Base-by-base conservation (phyloP, 2,888 invertebrate genomes). In the Hydraecia micacea region DNA sequence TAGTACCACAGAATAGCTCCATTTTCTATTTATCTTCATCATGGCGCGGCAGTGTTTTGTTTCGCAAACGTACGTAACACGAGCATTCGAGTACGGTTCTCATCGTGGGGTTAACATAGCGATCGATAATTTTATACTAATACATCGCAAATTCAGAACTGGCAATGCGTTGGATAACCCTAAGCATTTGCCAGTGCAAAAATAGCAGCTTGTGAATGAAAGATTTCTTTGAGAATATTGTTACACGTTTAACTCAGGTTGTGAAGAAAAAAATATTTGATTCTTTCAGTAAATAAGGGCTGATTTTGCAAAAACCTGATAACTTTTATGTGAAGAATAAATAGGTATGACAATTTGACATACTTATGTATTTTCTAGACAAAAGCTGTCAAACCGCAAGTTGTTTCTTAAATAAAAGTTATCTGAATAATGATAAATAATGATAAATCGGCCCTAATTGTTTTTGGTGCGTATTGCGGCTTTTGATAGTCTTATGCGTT, bases 51-150 rank as follows among this genome's bases (percentile, higher is more conserved):
- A 25, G 9, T 36, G 18, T 75, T 65, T 65, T 55, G 28, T 58
- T 75, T 36, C n/a, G 8, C 13, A 9, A 25, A 21, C 15, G 5
- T 5, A 18, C 18, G 4, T 8, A 52, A 36, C 77, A 60, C 18
- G 36, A 62, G 15, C 15, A 36, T 67, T 49, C 18, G 21, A 21
- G 32, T 55, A 28, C 32, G 13, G n/a, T 28, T 55, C 15, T 18
- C n/a, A 21, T 42, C 7, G 13, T 42, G 58, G 11, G 5, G 25
- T 25, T n/a, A 18, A 42, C 60, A 49, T 18, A 25, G 13, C 36
- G 77, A 60, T 77, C 83, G 77, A 83, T 58, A 46, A 28, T 32
- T 32, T 11, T 28, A 60, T 15, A 36, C 5, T 55, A 28, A 71
- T 9, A 9, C 46, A 25, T 52, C 18, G 46, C 11, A 13, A 66